Base-by-base conservation (phyloP, 2,888 invertebrate genomes). In the Nomada ruficornis region DNA sequence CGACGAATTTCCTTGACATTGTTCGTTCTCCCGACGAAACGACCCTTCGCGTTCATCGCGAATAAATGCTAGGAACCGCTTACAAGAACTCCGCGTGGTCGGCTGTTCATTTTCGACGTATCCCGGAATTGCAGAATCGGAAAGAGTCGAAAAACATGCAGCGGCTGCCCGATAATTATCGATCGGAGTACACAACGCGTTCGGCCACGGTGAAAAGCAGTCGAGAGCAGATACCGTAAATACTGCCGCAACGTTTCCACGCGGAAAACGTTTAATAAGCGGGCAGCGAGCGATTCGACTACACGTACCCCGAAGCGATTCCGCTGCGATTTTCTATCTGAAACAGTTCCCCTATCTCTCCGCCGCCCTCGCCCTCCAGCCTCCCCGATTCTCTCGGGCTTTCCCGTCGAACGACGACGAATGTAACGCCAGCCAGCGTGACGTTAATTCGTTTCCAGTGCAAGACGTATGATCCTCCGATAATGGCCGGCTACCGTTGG, bases 391-490 rank as follows among this genome's bases (percentile, higher is more conserved):
- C 75, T 64, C 69, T 20, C 29, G 50, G 55, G 47, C 44, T 50
- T 42, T 71, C 57, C 64, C 50, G 69, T 77, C 69, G n/a, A 50
- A 36, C 76, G 70, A 36, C 75, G 54, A 52, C 65, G 72, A 78
- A 78, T 65, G 74, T 78, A 78, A 80, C 83, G 78, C 72, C 57
- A 65, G 79, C 59, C 79, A 88, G 77, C 86, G 69, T 80, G 86
- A 88, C 88, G 83, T 88, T 86, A 88, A 88, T 88, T 85, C 85
- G 86, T 88, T 86, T 85, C 84, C 73, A 68, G 75, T 55, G 79
- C 77, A 83, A 87, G 84, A 87, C 86, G 87, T 86, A 87, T 75
- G 87, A 84, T 84, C 80, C 80, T 73, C 75, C 84, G 82, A 87
- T 87, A 87, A 86, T 87, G 80, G 79, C 63, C 64, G 73, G 75